A percentile compares a stretch with the other conserved stretches of the same genome.
These are phyloP conservation scores for Formicarius rufipectus DNA, from an alignment of 2,113 vertebrate species.

Conservation along the genomic window DNA sequence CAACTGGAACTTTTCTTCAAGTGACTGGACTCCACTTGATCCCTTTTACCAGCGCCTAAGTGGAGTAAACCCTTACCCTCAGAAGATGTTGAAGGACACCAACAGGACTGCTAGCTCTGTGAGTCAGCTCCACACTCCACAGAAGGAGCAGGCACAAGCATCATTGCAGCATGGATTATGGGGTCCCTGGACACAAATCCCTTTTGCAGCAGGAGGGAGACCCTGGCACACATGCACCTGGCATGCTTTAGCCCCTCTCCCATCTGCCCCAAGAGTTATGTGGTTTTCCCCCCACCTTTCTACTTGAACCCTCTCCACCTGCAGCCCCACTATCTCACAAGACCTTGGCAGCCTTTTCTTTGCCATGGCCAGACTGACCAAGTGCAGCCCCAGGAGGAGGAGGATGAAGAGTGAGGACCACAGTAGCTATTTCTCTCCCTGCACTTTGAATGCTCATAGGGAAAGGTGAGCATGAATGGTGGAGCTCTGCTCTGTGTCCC, in stretches of 20 bases:
- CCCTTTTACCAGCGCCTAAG: background rate
- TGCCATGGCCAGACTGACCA: background rate
- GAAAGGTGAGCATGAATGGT: background rate
- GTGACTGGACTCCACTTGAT: background rate
- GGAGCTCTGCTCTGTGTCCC: background rate
- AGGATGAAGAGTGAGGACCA: background rate
- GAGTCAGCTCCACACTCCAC: accelerated
- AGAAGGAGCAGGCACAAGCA: background rate
- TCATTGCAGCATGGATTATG: background rate
- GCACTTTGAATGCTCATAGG: background rate
- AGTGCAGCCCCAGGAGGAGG: background rate
- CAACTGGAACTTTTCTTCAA: background rate
- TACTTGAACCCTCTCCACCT: background rate
- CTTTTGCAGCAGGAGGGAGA: background rate
- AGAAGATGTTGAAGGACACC: background rate
- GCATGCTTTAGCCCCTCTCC: background rate
- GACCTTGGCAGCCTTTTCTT: background rate
- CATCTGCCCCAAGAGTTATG: background rate
- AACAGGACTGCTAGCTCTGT: background rate
- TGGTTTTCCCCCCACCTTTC: background rate
- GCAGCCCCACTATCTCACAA: background rate
- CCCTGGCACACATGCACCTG: background rate
- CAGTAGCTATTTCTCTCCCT: background rate
- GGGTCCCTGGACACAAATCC: background rate
- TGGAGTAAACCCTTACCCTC: background rate